Conservation (phyloP, 2,888 invertebrate genomes). For the Acrobasis repandana region DNA sequence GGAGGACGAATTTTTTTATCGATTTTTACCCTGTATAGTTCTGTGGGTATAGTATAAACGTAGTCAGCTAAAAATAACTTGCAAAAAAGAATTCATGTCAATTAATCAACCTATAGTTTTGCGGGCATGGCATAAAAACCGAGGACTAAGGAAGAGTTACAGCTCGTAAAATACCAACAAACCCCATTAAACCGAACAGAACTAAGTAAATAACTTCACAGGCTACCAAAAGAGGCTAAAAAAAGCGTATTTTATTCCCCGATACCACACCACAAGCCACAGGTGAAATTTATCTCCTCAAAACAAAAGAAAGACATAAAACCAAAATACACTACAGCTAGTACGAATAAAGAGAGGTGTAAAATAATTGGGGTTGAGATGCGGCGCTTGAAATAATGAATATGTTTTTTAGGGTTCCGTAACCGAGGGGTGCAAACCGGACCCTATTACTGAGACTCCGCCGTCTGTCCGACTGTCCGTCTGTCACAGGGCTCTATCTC, state of each 20-base stretch:
- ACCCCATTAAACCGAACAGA: background rate
- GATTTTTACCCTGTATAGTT: no score
- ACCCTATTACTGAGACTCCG: no score
- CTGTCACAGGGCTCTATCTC: no score
- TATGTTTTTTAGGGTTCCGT: no score
- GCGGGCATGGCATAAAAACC: no score
- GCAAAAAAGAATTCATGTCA: no score
- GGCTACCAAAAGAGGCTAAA: background rate
- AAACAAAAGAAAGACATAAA: background rate
- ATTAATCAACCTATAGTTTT: no score
- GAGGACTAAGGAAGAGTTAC: background rate
- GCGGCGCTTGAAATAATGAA: background rate
- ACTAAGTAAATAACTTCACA: background rate
- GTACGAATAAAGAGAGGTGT: background rate
- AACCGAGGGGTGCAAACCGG: no score
- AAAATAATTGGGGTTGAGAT: background rate
- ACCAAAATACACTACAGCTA: background rate
- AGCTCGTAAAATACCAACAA: background rate
- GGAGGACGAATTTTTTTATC: no score
- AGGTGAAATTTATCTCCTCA: background rate
- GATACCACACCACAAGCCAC: background rate
- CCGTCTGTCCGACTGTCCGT: no score
- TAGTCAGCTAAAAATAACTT: no score
- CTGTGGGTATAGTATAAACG: no score
- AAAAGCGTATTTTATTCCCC: background rate